Evolutionary conservation across 2,797 vertebrate genomes (phyloP).

Genomic region (Falco naumanni): DNA sequence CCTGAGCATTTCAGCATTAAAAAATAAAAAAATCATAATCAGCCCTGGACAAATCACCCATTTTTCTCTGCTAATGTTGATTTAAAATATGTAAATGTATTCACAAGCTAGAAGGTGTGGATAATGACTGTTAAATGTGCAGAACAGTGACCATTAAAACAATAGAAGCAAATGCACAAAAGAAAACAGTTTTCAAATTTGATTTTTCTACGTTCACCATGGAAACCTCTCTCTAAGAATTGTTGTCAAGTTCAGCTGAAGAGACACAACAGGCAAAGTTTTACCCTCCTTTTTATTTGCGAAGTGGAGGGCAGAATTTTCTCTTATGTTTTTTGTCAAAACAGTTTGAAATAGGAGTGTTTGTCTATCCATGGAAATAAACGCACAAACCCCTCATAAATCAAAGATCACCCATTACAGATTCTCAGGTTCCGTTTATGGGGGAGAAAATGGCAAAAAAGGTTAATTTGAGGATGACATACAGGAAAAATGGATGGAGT

Average conservation of each 20-base stretch:
- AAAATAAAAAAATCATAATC: not conserved
- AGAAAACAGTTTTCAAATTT: not conserved
- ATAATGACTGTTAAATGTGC: not conserved
- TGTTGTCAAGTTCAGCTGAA: not conserved
- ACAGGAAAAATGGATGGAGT: not conserved
- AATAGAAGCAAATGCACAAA: not conserved
- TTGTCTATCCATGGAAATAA: not conserved
- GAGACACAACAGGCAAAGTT: not conserved
- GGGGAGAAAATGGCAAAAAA: not conserved
- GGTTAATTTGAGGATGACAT: not conserved
- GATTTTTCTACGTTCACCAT: not conserved
- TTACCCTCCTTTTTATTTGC: not conserved
- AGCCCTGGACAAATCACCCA: not conserved
- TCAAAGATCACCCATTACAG: not conserved
- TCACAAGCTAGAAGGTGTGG: not conserved
- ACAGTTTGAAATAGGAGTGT: not conserved
- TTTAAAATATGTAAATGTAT: conserved; percentile 37
- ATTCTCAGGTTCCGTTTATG: not conserved
- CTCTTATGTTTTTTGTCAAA: not conserved
- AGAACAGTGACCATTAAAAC: not conserved
- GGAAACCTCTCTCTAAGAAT: conserved; percentile 1
- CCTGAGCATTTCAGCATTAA: not conserved
- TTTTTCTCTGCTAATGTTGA: not conserved
- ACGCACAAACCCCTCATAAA: not conserved
- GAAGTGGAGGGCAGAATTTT: not conserved